Evolutionary conservation across 2,113 vertebrate species (phyloP).

Genomic region (Stigmatopora nigra): DNA sequence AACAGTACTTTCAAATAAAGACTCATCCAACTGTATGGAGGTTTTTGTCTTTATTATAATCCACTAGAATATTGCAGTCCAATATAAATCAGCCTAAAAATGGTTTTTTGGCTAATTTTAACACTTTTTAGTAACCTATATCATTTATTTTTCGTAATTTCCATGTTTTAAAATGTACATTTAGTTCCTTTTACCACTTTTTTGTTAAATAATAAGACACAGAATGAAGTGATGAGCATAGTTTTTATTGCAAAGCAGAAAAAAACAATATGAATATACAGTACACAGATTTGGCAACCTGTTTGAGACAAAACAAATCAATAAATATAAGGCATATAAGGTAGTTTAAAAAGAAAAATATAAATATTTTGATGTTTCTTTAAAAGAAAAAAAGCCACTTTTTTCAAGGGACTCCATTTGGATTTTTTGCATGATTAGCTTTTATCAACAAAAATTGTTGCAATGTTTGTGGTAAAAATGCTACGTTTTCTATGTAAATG

Average conservation of each 20-base stretch:
- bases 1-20: background rate
- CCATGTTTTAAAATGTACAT: too few species aligned
- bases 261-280: conserved; percentile 20
- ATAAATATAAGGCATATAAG: conserved; percentile 68
- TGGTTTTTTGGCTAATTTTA: too few species aligned
- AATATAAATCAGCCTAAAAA: background rate
- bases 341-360: conserved; percentile 41
- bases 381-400: conserved; percentile 2
- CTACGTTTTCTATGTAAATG: background rate
- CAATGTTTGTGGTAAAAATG: background rate
- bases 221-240: conserved; percentile 20
- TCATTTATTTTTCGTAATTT: too few species aligned
- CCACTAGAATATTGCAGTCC: background rate
- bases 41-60: background rate
- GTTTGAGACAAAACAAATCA: conserved; percentile 29
- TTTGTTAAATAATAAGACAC: conserved; percentile 11
- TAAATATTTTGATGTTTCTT: conserved; percentile 4
- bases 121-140: too few species aligned
- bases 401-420: background rate
- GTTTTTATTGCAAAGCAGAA: conserved; percentile 47
- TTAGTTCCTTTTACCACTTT: background rate
- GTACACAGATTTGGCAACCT: conserved; percentile 28
- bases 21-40: background rate
- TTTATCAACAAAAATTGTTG: background rate
- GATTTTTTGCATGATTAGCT: background rate